Evolutionary conservation across 2,113 vertebrate species (phyloP), one percentile per base, ranked within the genome.

Genomic region (Osmerus eperlanus): DNA sequence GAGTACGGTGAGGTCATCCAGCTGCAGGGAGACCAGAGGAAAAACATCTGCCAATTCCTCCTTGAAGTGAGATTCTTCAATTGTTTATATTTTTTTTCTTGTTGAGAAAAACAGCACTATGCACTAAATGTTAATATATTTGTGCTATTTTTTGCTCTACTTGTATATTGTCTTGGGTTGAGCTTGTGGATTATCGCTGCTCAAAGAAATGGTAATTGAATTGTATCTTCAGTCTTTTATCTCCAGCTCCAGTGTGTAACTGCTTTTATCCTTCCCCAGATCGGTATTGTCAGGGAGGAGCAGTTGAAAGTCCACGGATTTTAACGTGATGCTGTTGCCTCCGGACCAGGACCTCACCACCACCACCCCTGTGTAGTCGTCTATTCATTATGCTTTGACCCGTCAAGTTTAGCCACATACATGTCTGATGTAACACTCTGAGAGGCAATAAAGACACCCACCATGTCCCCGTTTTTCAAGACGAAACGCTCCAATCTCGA

Each of bases 1-100:
- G 96, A 97, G 84, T 98, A 98, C 95, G 96, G 96, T 93, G 96
- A 99, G 94, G 97, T 98, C 89, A 99, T 98, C 83, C 96, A 98
- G 91, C 85, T 98, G 73, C 97, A 98, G 76, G 96, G 96, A 68
- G 96, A 98, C 91, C 97, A 98, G 90, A 93, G 95, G 83, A 97
- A 96, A 91, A 95, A 98, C 93, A 97, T 98, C 85, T 96, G 96
- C 90, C 93, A 95, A 90, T 98, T 98, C 90, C 94, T 98, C 2
- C 91, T 93, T 0, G 95, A 98, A 86, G 97, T 98, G 21, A 51
- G 64, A 5, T 63, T 29, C 16, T 18, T 65, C 28, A 36, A 18
- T 36, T 65, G 2, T 65, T 3, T 47, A 9, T 11, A 47, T 47
- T 12, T 2, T 2, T 47, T 36, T 47, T 47, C 9, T 12, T 47